A percentile compares a stretch with the other conserved stretches of the same genome.
Conservation (phyloP, 2,797 vertebrate genomes). For the Gouania willdenowi region DNA sequence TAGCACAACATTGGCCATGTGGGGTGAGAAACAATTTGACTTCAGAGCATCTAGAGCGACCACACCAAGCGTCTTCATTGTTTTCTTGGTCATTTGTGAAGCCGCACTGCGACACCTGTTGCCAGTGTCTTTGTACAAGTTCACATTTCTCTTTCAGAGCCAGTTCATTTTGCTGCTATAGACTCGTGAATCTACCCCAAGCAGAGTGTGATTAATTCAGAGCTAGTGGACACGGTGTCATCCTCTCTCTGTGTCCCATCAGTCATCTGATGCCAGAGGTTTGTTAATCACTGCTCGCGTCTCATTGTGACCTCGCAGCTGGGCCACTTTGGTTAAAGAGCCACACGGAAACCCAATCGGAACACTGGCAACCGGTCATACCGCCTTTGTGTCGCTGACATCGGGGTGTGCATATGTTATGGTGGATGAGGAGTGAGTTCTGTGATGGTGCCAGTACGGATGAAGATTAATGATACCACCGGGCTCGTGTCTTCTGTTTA, state of each 20-base stretch:
- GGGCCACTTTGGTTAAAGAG: constrained; percentile 8
- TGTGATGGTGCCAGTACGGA: constrained; percentile 49
- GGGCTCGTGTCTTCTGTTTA: constrained; percentile 56
- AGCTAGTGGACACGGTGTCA: constrained; percentile 16
- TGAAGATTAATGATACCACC: constrained; percentile 63
- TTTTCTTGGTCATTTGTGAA: constrained; percentile 5
- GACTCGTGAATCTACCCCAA: constrained; percentile 33
- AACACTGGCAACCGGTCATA: constrained; percentile 1
- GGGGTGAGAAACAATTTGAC: too few relatives aligned
- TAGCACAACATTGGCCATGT: too few relatives aligned
- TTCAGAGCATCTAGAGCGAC: constrained; percentile 12
- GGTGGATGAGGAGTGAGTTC: constrained; percentile 23
- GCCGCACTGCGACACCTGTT: constrained; percentile 44
- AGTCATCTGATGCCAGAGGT: constrained; percentile 11
- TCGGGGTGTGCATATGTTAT: constrained; percentile 28
- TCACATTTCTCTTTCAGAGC: constrained; percentile 80
- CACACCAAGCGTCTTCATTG: constrained; percentile 26
- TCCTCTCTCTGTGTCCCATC: constrained; percentile 24
- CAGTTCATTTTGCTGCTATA: constrained; percentile 13
- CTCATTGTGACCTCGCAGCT: constrained; percentile 23
- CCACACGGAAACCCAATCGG: constrained; percentile 6
- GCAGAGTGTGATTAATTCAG: constrained; percentile 30
- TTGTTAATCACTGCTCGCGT: constrained; percentile 23
- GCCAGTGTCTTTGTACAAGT: constrained; percentile 70
- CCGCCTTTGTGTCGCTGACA: constrained; percentile 17